phyloP scores from a whole-genome alignment of 37 sponge, comb jelly and placozoan species.

The Lycopodina hypogea region DNA sequence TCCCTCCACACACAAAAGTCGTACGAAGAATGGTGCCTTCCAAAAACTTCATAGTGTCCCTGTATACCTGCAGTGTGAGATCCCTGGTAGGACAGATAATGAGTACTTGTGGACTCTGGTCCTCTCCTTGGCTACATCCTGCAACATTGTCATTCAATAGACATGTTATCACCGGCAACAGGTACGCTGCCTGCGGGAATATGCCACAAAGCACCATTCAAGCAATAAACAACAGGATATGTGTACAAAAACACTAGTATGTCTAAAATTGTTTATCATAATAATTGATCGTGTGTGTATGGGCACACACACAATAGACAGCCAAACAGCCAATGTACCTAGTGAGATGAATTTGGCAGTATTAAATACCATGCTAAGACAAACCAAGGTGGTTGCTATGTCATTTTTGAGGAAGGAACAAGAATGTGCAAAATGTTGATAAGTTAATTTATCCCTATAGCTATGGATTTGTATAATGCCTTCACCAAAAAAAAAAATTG shows the following conservation, averaged over 20 bases:
- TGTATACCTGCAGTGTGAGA: constrained; percentile 86
- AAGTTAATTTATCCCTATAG: too few relatives aligned
- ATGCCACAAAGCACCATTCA: background rate
- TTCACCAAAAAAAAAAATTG: too few relatives aligned
- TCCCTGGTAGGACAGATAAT: constrained; percentile 92
- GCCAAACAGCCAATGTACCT: too few relatives aligned
- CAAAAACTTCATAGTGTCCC: constrained; percentile 90
- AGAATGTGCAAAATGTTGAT: too few relatives aligned
- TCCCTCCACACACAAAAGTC: constrained; percentile 88
- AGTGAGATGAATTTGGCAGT: too few relatives aligned
- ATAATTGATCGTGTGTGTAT: too few relatives aligned
- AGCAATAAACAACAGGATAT: background rate
- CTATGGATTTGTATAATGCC: too few relatives aligned
- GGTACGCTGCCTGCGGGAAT: constrained; percentile 80
- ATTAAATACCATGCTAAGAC: too few relatives aligned
- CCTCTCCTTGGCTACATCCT: constrained; percentile 38
- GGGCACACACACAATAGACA: too few relatives aligned
- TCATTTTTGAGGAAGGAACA: too few relatives aligned
- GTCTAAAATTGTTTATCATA: too few relatives aligned
- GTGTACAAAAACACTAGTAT: background rate
- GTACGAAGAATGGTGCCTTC: constrained; percentile 70
- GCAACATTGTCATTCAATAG: constrained; percentile 55
- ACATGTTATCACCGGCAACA: constrained; percentile 80
- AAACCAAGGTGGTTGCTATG: too few relatives aligned
- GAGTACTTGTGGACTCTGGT: constrained; percentile 71